These are phyloP conservation scores for Tetragonula carbonaria DNA, from an alignment of 2,888 invertebrate genomes.

Conservation along the genomic window DNA sequence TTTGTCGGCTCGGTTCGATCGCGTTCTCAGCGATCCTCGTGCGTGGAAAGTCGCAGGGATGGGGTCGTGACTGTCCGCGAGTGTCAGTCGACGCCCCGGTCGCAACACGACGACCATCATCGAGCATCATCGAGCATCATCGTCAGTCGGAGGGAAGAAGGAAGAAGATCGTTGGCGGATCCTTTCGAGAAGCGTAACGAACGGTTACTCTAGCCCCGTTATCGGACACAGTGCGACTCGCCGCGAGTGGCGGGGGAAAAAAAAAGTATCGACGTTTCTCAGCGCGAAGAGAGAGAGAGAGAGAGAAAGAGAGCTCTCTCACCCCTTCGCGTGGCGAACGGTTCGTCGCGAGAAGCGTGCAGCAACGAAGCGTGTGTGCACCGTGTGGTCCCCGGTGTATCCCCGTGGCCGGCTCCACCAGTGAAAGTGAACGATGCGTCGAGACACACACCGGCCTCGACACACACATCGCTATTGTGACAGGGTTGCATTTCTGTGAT, in stretches of 20 bases:
- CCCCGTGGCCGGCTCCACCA: constrained; percentile 56
- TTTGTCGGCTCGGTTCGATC: constrained; percentile 55
- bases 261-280: constrained; percentile 72
- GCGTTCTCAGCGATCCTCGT: constrained; percentile 55
- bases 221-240: constrained; percentile 33
- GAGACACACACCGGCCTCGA: constrained; percentile 49
- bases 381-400: constrained; percentile 34
- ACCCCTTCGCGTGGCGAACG: constrained; percentile 63
- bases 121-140: constrained; percentile 16
- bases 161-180: constrained; percentile 33
- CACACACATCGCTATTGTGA: constrained; percentile 48
- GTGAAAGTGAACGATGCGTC: constrained; percentile 75
- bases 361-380: constrained; percentile 28
- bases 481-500: constrained; percentile 60
- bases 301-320: constrained; percentile 23
- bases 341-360: constrained; percentile 46
- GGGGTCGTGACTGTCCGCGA: constrained; percentile 69
- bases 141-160: constrained; percentile 14
- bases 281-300: constrained; percentile 44
- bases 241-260: constrained; percentile 57
- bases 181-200: neutral
- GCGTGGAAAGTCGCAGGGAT: constrained; percentile 68
- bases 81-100: constrained; percentile 67
- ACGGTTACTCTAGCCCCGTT: constrained; percentile 14
- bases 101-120: constrained; percentile 41